phyloP scores from a whole-genome alignment of 2,888 invertebrate genomes.

The Ctenicera cuprea region DNA sequence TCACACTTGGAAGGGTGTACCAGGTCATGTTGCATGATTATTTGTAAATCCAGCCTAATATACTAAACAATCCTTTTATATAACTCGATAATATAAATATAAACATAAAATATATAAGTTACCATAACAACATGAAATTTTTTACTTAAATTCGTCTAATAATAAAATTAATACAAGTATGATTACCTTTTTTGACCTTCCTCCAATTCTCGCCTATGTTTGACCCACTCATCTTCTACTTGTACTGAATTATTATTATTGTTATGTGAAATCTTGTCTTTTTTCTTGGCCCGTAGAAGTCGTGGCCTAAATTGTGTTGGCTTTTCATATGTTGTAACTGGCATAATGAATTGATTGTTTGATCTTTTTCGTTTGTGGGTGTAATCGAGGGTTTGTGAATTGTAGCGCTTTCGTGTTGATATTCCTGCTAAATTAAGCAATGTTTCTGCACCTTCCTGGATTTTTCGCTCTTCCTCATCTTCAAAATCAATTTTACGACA shows the following conservation, averaged over 20 bases:
- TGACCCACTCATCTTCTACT: conserved; percentile 67
- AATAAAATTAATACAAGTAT: conserved; percentile 51
- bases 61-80: conserved; percentile 62
- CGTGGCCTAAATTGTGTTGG: conserved; percentile 68
- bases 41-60: conserved; percentile 45
- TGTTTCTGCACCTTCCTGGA: conserved; percentile 87
- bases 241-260: conserved; percentile 60
- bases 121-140: conserved; percentile 62
- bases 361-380: conserved; percentile 42
- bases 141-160: conserved; percentile 52
- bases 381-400: conserved; percentile 54
- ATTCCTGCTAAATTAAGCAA: conserved; percentile 84
- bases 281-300: conserved; percentile 66
- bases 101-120: conserved; percentile 68
- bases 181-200: conserved; percentile 70
- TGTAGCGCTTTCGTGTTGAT: conserved; percentile 66
- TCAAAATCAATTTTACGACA: conserved; percentile 71
- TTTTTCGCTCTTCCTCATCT: conserved; percentile 81
- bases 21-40: conserved; percentile 24
- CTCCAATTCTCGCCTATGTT: conserved; percentile 68
- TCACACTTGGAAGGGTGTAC: background rate
- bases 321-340: conserved; percentile 59
- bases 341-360: conserved; percentile 42
- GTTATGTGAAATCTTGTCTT: conserved; percentile 61
- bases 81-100: conserved; percentile 61